A percentile compares a stretch with the other conserved stretches of the same genome.
These are phyloP conservation scores for Hermodice carunculata DNA, from an alignment of 2,888 invertebrate species.

Conservation along the genomic window DNA sequence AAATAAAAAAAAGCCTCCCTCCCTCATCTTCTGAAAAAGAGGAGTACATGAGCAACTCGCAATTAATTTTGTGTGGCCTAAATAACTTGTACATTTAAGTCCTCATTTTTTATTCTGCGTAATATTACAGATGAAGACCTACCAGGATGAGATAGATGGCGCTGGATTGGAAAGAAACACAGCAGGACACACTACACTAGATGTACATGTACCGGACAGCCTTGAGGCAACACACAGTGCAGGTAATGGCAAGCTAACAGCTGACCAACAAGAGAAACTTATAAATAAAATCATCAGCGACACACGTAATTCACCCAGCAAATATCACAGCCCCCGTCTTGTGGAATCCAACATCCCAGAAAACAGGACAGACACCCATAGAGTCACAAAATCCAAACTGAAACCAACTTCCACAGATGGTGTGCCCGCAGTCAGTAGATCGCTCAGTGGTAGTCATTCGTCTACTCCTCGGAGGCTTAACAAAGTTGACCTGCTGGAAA, in stretches of 20 bases:
- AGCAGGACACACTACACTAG: slow-evolving; percentile 1
- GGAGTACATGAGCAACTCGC: no score
- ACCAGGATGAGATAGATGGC: slow-evolving; percentile 15
- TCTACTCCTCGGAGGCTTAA: slow-evolving; percentile 20
- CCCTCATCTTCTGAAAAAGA: no score
- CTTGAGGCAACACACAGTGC: no score
- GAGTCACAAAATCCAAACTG: not conserved
- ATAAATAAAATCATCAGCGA: slow-evolving; percentile 15
- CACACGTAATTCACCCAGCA: slow-evolving; percentile 12
- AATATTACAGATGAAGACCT: not conserved
- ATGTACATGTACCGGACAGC: slow-evolving; percentile 10
- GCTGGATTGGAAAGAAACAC: not conserved
- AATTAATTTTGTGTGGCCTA: no score
- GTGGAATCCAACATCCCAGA: slow-evolving; percentile 4
- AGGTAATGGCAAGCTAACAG: no score
- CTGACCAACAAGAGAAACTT: slow-evolving; percentile 12
- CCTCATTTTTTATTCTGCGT: not conserved
- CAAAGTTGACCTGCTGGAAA: slow-evolving; percentile 59
- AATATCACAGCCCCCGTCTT: slow-evolving; percentile 3
- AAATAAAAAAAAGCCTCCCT: no score
- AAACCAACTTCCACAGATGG: no score
- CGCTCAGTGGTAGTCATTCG: not conserved
- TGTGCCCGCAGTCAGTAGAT: not conserved
- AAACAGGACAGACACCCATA: no score
- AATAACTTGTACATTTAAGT: no score